Evolutionary conservation across 2,113 vertebrate species (phyloP).

Genomic region (Nothoprocta perdicaria): DNA sequence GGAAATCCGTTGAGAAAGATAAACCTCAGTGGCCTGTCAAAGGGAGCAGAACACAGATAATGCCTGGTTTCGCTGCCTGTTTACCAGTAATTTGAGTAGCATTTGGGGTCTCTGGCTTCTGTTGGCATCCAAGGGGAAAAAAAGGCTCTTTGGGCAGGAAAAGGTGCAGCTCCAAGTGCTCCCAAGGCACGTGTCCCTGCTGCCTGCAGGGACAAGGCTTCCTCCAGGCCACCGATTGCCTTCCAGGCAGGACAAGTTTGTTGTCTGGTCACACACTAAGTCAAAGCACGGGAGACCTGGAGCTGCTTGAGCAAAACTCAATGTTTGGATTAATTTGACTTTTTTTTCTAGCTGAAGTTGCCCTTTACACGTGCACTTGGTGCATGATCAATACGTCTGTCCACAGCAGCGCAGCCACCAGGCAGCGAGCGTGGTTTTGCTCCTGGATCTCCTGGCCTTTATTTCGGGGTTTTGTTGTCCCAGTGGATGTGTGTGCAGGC

Average conservation of each 20-base stretch:
- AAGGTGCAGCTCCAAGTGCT: background rate
- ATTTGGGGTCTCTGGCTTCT: background rate
- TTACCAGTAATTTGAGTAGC: background rate
- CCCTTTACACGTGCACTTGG: background rate
- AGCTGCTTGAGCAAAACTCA: background rate
- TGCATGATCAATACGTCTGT: rapidly evolving
- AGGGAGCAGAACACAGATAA: background rate
- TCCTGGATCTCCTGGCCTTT: slow-evolving; percentile 1
- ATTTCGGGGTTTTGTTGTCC: background rate
- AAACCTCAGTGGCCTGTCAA: slow-evolving; percentile 39
- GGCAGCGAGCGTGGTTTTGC: background rate
- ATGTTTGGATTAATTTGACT: background rate
- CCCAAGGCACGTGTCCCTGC: background rate
- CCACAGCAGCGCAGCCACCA: background rate
- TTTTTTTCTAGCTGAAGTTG: background rate
- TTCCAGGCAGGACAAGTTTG: background rate
- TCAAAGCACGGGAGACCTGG: background rate
- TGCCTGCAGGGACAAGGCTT: background rate
- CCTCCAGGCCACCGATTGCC: background rate
- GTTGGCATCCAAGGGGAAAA: background rate
- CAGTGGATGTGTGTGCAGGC: background rate
- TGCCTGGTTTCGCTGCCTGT: background rate
- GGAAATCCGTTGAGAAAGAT: slow-evolving; percentile 45
- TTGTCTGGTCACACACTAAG: background rate
- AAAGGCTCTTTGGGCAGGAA: background rate